Base-by-base conservation (phyloP, 2,888 invertebrate species). In the Isotomurus palustris region DNA sequence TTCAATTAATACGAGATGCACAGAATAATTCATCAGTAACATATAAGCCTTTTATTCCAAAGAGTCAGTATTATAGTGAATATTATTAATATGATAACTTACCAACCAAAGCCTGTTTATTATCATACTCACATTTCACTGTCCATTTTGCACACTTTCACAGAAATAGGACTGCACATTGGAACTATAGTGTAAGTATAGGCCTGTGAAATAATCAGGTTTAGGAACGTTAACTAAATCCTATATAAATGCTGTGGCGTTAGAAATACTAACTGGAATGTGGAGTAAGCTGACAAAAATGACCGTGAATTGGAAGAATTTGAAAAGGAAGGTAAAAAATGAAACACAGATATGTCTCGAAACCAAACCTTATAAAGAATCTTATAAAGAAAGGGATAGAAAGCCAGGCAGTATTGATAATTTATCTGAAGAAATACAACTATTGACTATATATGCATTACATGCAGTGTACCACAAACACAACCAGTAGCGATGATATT, bases 141-240 rank as follows among this genome's bases (percentile, higher is more conserved):
- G 40, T 40, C 40, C 40, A 40, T 40, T 40, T 40, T 40, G 40
- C 40, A 40, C 40, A 40, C 40, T 40, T 40, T 40, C n/a, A n/a
- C n/a, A n/a, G n/a, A 32, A 32, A 32, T 14, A 32, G 32, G 8
- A 32, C 32, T 10, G 32, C 32, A 32, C 32, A 32, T 14, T n/a
- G n/a, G n/a, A n/a, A n/a, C n/a, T n/a, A n/a, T n/a, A n/a, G n/a
- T n/a, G n/a, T n/a, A n/a, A n/a, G n/a, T n/a, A n/a, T n/a, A n/a
- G n/a, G n/a, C n/a, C n/a, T n/a, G n/a, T n/a, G n/a, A n/a, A n/a
- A n/a, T n/a, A n/a, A n/a, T n/a, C n/a, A n/a, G n/a, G n/a, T n/a
- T n/a, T n/a, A n/a, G n/a, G n/a, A n/a, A n/a, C n/a, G n/a, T n/a
- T n/a, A n/a, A n/a, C n/a, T n/a, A n/a, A n/a, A n/a, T n/a, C n/a